These are phyloP conservation scores for Amphiduros pacificus DNA, from an alignment of 2,888 invertebrate genomes.

Conservation along the genomic window DNA sequence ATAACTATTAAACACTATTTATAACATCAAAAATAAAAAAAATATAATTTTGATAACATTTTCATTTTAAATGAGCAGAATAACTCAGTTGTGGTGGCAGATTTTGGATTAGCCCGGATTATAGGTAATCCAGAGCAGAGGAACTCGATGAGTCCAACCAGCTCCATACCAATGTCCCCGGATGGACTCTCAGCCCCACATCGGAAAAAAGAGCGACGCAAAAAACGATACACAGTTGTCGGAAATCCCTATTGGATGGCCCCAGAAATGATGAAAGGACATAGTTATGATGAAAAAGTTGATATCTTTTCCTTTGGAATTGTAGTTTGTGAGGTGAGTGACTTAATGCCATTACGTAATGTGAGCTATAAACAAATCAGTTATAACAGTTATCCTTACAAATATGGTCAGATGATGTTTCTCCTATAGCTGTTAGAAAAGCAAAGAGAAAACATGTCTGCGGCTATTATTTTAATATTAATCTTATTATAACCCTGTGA, in stretches of 20 bases:
- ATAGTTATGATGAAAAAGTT: constrained; percentile 93
- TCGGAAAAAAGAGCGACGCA: constrained; percentile 62
- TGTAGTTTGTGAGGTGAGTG: constrained; percentile 82
- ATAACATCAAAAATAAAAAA: not conserved
- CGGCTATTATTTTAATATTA: too few species aligned
- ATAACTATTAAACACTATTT: too few species aligned
- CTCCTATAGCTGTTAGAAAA: too few species aligned
- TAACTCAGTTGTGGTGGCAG: constrained; percentile 90
- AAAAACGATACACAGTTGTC: constrained; percentile 91
- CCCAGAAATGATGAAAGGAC: constrained; percentile 97
- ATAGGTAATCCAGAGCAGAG: constrained; percentile 33
- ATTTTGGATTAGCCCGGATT: constrained; percentile 85
- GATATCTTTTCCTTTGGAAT: constrained; percentile 96
- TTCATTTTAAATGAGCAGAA: constrained; percentile 65
- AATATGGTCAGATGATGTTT: too few species aligned
- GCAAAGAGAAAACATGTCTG: too few species aligned
- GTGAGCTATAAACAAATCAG: too few species aligned
- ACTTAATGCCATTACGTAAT: too few species aligned
- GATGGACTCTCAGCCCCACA: not conserved
- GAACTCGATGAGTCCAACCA: not conserved
- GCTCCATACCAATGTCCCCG: not conserved
- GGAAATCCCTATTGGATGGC: constrained; percentile 99
- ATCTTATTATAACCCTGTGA: too few species aligned
- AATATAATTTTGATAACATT: not conserved
- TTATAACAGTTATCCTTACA: too few species aligned